Base-by-base conservation (phyloP, 2,888 invertebrate genomes). In the Bellardia pandia region DNA sequence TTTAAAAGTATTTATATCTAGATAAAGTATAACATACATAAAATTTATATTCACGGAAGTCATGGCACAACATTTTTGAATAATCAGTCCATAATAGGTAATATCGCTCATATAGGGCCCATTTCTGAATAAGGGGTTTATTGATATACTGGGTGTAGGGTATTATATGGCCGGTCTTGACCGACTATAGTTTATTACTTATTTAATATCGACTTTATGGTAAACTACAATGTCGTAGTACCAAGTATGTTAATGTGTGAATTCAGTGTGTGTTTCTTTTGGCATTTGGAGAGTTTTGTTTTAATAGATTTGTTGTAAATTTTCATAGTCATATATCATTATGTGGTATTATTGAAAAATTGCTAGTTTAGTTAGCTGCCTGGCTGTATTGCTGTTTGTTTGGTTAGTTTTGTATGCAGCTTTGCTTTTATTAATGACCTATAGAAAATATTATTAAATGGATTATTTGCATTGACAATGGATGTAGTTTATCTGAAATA, bases 241-340 rank as follows among this genome's bases (percentile, higher is more conserved):
- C 14, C 13, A 33, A 37, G 7, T 71, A 45, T 13, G 23, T 23
- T 23, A 23, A 45, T 45, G 45, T 45, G 13, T 45, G 45, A 45
- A 45, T 60, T 16, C 60, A 37, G 37, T 37, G 45, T 66, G n/a
- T 64, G 33, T 14, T 9, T 45, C 40, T 2, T 42, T 16, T 8
- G 40, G 66, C 40, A 40, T 62, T 84, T 79, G 42, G 16, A 84
- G 53, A 68, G 75, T 79, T 79, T 75, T 79, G 75, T 79, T 84
- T 75, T 87, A 87, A 87, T 85, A 87, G 84, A 87, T 85, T 87
- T 87, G 87, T 87, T 81, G 87, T 85, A 85, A 74, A 87, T 87
- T 68, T 84, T 85, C 75, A 68, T 53, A 77, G 74, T 69, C 74
- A 74, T 87, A 87, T 69, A 81, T 87, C 81, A 87, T 81, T 85